Evolutionary conservation across 2,113 vertebrate genomes (phyloP), one percentile per base, ranked within the genome.

Genomic region (Bombycilla garrulus): DNA sequence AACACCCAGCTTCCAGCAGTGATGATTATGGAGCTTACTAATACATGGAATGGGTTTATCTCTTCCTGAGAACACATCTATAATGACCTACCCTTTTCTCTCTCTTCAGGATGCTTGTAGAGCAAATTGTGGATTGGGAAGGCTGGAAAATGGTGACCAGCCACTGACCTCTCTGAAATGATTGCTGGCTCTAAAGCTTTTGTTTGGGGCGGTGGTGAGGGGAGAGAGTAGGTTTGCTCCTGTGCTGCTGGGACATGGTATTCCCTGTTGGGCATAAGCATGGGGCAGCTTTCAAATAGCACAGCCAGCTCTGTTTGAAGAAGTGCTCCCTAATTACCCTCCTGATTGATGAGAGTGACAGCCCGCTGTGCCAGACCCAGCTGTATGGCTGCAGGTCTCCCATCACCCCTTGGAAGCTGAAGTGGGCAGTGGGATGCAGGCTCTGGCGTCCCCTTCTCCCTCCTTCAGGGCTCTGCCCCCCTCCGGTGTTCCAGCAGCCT

Each of bases 181-280:
- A 29, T 47, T 66, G 33, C 71, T 73, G 67, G 16, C 38, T 95
- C 48, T 4, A 3, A 69, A 90, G 85, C 11, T 58, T 58, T 89
- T 24, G 23, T 76, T 40, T 54, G 54, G 79, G 86, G n/a, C 33
- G 38, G n/a, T 2, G 6, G 40, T 4, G 6, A 87, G 45, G 25
- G 56, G 45, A 91, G 33, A 23, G 61, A 33, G 5, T 33, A 47
- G 56, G 21, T 86, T 81, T 82, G 70, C 29, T 80, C 56, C 82
- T 48, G 23, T 0, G 0, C 16, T 35, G 51, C 29, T 74, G 80
- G 78, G 36, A 71, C 56, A 18, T 1, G 1, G 29, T 1, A 1
- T 31, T 73, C 50, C 21, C 38, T 0, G 4, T 29, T 62, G 29
- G 44, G 20, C 8, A 5, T 11, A 29, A 54, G 64, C 1, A 0